Evolutionary conservation across 2,113 vertebrate species (phyloP).

Genomic region (Menura novaehollandiae): DNA sequence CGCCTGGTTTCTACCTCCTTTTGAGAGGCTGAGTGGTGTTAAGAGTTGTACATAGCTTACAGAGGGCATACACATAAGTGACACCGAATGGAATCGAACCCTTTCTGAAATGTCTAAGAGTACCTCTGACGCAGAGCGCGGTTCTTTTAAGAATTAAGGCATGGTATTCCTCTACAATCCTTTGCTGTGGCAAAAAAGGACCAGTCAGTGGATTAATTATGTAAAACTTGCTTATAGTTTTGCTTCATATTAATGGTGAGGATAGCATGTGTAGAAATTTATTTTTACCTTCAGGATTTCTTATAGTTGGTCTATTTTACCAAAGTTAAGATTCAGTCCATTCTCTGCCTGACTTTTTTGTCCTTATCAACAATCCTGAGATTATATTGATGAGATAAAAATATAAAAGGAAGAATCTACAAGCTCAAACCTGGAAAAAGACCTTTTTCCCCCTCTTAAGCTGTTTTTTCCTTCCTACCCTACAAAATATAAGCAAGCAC

Average conservation of each 20-base stretch:
- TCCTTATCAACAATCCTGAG: neutral
- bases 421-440: neutral
- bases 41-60: neutral
- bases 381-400: neutral
- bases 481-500: neutral
- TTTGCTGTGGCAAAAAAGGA: neutral
- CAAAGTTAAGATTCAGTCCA: neutral
- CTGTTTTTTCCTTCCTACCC: neutral
- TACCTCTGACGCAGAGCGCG: neutral
- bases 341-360: neutral
- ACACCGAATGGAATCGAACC: neutral
- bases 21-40: neutral
- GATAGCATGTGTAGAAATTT: neutral
- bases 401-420: neutral
- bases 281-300: neutral
- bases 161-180: neutral
- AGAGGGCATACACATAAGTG: neutral
- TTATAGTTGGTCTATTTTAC: neutral
- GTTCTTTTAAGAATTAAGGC: conserved; percentile 13
- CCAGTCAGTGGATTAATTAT: neutral
- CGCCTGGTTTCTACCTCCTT: conserved; percentile 1
- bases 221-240: neutral
- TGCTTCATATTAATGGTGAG: neutral
- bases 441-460: neutral
- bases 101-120: neutral